phyloP scores from a whole-genome alignment of 2,113 vertebrate species.

The Coracopsis vasa region DNA sequence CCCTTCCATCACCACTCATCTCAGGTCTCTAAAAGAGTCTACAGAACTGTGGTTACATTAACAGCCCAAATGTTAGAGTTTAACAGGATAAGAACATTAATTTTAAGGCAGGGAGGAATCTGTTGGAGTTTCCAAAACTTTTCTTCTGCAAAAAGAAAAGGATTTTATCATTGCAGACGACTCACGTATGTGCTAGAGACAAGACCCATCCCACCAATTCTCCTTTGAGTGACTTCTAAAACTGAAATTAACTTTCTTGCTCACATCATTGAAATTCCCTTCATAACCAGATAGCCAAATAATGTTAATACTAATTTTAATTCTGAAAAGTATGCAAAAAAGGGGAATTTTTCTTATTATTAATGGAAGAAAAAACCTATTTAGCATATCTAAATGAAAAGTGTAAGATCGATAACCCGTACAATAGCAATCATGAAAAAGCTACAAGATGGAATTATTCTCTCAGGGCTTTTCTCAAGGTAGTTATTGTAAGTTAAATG shows the following conservation, averaged over 20 bases:
- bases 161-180: not conserved
- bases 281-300: slow-evolving; percentile 38
- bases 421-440: slow-evolving; percentile 70
- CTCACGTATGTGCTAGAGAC: not conserved
- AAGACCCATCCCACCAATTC: not conserved
- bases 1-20: not conserved
- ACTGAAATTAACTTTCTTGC: slow-evolving; percentile 44
- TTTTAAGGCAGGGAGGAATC: not conserved
- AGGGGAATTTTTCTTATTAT: slow-evolving; percentile 52
- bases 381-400: slow-evolving; percentile 77
- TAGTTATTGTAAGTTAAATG: slow-evolving; percentile 59
- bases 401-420: slow-evolving; percentile 52
- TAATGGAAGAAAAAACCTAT: slow-evolving; percentile 57
- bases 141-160: slow-evolving; percentile 13
- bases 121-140: not conserved
- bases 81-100: not conserved
- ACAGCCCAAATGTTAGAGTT: not conserved
- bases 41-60: not conserved
- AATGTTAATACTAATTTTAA: slow-evolving; percentile 69
- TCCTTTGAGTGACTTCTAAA: slow-evolving; percentile 12
- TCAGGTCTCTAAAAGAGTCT: not conserved
- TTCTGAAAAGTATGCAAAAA: slow-evolving; percentile 53
- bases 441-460: slow-evolving; percentile 66
- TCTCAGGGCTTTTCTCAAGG: slow-evolving; percentile 61
- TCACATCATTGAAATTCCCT: slow-evolving; percentile 61